Conservation (phyloP, 2,113 vertebrate genomes). For the Aramus guarauna region DNA sequence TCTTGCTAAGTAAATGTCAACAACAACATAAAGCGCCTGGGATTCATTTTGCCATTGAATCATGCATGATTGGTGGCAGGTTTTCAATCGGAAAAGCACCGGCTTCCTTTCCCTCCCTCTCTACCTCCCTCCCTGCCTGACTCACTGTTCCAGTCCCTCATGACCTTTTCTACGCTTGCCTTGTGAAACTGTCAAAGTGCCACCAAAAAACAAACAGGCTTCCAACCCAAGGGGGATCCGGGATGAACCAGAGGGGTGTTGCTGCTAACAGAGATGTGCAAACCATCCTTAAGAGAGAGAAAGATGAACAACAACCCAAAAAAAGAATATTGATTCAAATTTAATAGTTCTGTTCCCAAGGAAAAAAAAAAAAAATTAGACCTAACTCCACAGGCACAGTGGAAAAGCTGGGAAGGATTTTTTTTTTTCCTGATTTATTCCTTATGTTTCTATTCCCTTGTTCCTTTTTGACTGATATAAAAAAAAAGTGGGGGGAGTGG, state of each 20-base stretch:
- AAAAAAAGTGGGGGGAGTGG: neutral
- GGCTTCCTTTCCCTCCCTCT: neutral
- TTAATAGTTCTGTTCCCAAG: neutral
- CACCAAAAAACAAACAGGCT: neutral
- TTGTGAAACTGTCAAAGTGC: conserved; percentile 1
- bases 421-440: neutral
- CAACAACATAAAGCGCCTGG: conserved; percentile 18
- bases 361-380: neutral
- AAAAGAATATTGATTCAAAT: neutral
- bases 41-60: conserved; percentile 41
- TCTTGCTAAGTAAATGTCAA: neutral
- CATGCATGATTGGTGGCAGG: conserved; percentile 11
- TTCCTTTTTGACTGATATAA: neutral
- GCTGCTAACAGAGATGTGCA: neutral
- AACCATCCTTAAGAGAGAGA: neutral
- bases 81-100: conserved; percentile 2
- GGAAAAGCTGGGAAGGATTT: neutral
- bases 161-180: neutral
- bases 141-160: conserved; percentile 14
- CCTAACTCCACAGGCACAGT: neutral
- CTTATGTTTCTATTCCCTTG: conserved; percentile 9
- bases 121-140: neutral
- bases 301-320: neutral
- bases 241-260: neutral
- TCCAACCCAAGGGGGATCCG: neutral